Base-by-base conservation (phyloP, 2,113 vertebrate species). In the Leucosticte australis region DNA sequence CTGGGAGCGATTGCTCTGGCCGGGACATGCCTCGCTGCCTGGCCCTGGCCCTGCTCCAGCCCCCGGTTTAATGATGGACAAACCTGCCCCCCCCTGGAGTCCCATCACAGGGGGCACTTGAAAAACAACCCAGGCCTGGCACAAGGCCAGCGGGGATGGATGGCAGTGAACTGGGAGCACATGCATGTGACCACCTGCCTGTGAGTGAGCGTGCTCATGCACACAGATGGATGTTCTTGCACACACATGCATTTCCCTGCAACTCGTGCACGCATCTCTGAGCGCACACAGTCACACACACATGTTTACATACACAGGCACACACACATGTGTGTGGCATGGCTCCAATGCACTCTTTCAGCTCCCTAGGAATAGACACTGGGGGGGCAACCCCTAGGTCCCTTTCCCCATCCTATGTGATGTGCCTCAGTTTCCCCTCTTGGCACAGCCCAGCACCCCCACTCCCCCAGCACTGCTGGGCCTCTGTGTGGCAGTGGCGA, bases 51-150 rank as follows among this genome's bases (percentile, higher is more conserved):
- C 65, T 6, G 21, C 79, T 97, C 98, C 98, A 98, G 90, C 39
- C 53, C 90, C 87, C 11, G 87, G 97, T 97, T 98, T 98, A 98
- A 98, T 98, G 97, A 98, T 98, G 96, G 97, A 98, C 98, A 97
- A 96, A 95, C 59, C 57, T 30, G 50, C 41, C 78, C 68, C 55
- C 55, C 23, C 13, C 19, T 11, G 50, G 96, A 93, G 90, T 89
- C 71, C 95, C 94, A 94, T 97, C 83, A n/a, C 68, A 83, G 81
- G 92, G 96, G 83, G 84, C 88, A 93, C 96, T 96, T 47, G 55
- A 94, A 97, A 97, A 98, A 97, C 95, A 97, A 98, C 94, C 92
- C 16, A 17, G 52, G 52, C 64, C 60, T 94, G 93, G 96, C 71
- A 3, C 5, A 1, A 20, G 15, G 85, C 94, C 96, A 92, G 74